Evolutionary conservation across 2,888 invertebrate genomes (phyloP), one percentile per base, ranked within the genome.

Genomic region (Cecidostiba fungosa): DNA sequence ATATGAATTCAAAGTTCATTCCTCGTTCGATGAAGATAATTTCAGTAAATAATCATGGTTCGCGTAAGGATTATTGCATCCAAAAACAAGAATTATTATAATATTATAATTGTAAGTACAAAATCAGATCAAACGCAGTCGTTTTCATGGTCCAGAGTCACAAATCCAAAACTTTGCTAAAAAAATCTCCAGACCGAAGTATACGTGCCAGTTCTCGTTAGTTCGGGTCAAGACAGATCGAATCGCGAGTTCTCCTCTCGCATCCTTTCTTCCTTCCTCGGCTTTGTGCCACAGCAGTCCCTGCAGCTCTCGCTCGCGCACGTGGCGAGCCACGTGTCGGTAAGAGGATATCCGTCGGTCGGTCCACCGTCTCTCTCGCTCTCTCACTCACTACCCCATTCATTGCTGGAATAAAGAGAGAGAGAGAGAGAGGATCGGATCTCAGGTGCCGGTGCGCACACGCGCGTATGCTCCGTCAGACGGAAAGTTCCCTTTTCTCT

Each of bases 241-340:
- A 69, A 66, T 54, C 43, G 77, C 54, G 32, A 77, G 10, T 59
- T 59, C 23, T 59, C 59, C 23, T 59, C 59, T 19, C 66, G 23
- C 50, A 36, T 50, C 47, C 59, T 82, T 80, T 76, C 36, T 32
- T 29, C 77, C 82, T 69, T 72, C 23, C 43, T 23, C 10, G 29
- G n/a, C 62, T 78, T 29, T 66, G 66, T 66, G 66, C 66, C 12
- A 16, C 8, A 66, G 26, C 29, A 66, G 66, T 66, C 10, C 16
- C 10, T 29, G 66, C 26, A 14, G 23, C 23, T 66, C 23, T 29
- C 5, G 6, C 47, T 36, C 70, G 32, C 10, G 91, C 93, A 92
- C 93, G 93, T 93, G 93, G 92, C 90, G 88, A 82, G 90, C 89
- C 93, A 93, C 93, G 93, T 93, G 93, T 91, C 93, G 89, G 92